phyloP scores from a whole-genome alignment of 2,797 vertebrate species.

The Sebastolobus altivelis region DNA sequence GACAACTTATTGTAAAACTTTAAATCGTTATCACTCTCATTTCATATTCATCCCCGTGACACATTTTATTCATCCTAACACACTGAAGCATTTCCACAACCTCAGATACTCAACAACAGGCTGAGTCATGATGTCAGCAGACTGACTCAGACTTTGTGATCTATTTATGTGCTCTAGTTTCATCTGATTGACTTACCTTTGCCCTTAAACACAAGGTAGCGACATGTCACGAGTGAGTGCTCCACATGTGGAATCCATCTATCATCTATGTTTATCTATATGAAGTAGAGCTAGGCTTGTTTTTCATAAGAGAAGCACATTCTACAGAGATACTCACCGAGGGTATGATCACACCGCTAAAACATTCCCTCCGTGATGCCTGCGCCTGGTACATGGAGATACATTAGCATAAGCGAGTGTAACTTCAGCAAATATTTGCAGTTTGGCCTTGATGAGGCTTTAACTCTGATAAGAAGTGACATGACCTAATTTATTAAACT shows the following conservation, averaged over 20 bases:
- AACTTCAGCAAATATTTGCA: neutral
- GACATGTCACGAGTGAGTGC: neutral
- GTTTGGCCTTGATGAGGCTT: neutral
- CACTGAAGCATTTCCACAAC: neutral
- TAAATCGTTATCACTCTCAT: neutral
- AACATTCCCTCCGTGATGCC: neutral
- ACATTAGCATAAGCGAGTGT: neutral
- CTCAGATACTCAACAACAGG: neutral
- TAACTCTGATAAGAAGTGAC: neutral
- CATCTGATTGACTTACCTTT: neutral
- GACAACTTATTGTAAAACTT: neutral
- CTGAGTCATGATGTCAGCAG: neutral
- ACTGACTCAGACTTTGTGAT: conserved; percentile 1
- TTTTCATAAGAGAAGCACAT: neutral
- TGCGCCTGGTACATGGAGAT: conserved; percentile 5
- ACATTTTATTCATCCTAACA: neutral
- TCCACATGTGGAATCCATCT: neutral
- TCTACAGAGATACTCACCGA: neutral
- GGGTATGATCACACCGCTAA: neutral
- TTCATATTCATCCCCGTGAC: neutral
- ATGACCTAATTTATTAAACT: neutral
- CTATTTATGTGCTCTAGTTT: neutral
- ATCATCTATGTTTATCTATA: neutral
- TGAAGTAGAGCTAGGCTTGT: neutral
- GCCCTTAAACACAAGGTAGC: neutral